Evolutionary conservation across 2,797 vertebrate genomes (phyloP).

Genomic region (Mus spretus): DNA sequence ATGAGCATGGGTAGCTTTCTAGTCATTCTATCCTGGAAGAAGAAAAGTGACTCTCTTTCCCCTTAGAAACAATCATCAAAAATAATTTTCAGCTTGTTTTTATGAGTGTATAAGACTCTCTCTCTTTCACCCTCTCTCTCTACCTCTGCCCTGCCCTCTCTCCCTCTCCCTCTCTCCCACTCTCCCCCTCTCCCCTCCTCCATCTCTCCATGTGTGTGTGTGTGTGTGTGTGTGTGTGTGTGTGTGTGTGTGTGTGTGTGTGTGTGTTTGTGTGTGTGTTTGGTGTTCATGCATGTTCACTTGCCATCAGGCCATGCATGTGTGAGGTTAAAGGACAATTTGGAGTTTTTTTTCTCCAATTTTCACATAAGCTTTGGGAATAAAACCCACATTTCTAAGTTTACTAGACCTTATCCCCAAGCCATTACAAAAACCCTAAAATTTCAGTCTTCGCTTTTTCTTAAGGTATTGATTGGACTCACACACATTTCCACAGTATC

Average conservation of each 20-base stretch:
- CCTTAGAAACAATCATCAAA: not conserved
- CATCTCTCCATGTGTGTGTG: not conserved
- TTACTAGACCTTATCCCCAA: not conserved
- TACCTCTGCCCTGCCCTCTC: not conserved
- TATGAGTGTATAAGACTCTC: not conserved
- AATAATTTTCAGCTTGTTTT: not conserved
- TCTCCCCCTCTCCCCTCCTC: not conserved
- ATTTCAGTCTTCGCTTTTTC: not conserved
- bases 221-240: not conserved
- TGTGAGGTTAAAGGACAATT: not conserved
- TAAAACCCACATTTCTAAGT: not conserved
- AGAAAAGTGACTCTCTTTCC: too few relatives aligned
- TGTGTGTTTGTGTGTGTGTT: not conserved
- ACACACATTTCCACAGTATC: not conserved
- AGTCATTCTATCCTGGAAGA: not conserved
- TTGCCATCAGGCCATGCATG: rapidly evolving
- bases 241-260: not conserved
- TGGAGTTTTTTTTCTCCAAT: not conserved
- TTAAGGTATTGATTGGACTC: rapidly evolving
- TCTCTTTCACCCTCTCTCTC: not conserved
- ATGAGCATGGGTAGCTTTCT: too few relatives aligned
- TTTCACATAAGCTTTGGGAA: not conserved
- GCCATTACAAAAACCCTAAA: not conserved
- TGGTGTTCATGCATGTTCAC: not conserved
- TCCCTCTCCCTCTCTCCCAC: rapidly evolving